Evolutionary conservation across 2,797 vertebrate genomes (phyloP).

Genomic region (Trachops cirrhosus): DNA sequence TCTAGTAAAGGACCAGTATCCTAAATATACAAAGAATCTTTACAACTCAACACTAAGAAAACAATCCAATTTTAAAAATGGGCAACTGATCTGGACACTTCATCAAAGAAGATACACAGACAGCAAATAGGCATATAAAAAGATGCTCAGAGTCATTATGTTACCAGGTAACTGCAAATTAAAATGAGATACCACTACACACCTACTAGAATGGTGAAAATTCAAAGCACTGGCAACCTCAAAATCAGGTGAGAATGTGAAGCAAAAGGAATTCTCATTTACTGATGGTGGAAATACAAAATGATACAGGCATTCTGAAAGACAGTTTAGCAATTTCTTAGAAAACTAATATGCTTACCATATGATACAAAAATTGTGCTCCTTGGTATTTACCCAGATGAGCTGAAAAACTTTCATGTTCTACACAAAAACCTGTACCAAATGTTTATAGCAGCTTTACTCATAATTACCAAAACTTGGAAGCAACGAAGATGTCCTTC

Average conservation of each 20-base stretch:
- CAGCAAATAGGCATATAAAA: background rate
- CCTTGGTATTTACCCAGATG: background rate
- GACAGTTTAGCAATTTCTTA: background rate
- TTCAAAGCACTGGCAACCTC: background rate
- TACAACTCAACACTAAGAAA: background rate
- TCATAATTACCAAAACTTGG: background rate
- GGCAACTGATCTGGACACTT: background rate
- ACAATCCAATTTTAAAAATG: background rate
- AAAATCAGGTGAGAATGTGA: background rate
- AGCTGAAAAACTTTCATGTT: background rate
- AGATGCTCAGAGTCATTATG: background rate
- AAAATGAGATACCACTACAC: background rate
- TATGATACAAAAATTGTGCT: background rate
- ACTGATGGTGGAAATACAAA: background rate
- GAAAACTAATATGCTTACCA: background rate
- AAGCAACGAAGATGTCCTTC: background rate
- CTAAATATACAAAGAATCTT: background rate
- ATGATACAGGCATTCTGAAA: background rate
- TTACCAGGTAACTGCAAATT: background rate
- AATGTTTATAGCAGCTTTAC: background rate
- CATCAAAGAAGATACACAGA: background rate
- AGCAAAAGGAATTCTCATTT: background rate
- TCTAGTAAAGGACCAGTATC: background rate
- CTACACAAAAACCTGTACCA: background rate
- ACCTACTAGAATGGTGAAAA: background rate